Evolutionary conservation across 2,113 vertebrate species (phyloP), one percentile per base, ranked within the genome.

Genomic region (Octodon degus): DNA sequence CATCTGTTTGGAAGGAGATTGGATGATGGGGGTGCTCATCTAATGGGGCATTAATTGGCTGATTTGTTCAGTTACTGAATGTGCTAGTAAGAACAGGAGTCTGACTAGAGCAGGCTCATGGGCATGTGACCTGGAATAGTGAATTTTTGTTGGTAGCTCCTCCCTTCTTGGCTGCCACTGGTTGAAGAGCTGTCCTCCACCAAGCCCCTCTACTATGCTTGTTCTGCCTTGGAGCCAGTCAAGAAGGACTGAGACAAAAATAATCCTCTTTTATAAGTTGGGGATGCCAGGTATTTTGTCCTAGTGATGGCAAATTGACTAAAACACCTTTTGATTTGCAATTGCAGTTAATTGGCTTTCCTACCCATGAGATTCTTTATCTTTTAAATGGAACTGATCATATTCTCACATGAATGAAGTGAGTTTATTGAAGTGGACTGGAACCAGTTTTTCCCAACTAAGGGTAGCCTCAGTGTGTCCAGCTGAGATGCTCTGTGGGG

Each of bases 361-460:
- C 25, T 65, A 13, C 5, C 32, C 14, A 43, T 58, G 22, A 43
- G 70, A 27, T 60, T 62, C 37, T 40, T n/a, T 68, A 53, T n/a
- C 65, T 89, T 60, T 84, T 22, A 68, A 34, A 63, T 27, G 27
- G 16, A 72, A 8, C n/a, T 79, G 9, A 40, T 7, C 13, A 58
- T 1, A 9, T 30, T 62, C 3, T 47, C 10, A 34, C 2, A 32
- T 19, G 50, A 5, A 24, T 22, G 40, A 7, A 24, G 25, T 2
- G 30, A 72, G 19, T 47, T 37, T 27, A 67, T 37, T 9, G 0
- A 14, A 6, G 3, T 25, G 30, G 4, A 7, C 30, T 0, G 8
- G 58, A 2, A 34, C 5, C 58, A 62, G 24, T 22, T 20, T 72
- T 14, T 40, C 32, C 34, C 14, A 79, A 17, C 47, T 25, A 30